Evolutionary conservation across 2,797 vertebrate species (phyloP), one percentile per base, ranked within the genome.

Genomic region (Sciurus carolinensis): DNA sequence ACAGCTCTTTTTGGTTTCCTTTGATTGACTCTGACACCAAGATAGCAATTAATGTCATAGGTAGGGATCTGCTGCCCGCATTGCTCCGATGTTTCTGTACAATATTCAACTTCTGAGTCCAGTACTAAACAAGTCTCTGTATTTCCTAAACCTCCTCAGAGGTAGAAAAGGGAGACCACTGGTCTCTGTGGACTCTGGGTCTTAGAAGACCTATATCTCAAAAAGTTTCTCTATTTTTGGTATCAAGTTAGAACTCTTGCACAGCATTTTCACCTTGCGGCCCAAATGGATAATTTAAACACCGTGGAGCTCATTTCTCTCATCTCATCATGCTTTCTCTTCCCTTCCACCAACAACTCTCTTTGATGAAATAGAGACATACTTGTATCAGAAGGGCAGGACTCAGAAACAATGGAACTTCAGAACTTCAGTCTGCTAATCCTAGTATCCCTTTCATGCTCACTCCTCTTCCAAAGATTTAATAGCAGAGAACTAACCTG

Each of bases 371-470:
- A 67, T 13, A 39, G 30, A 93, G 64, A 94, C 57, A 87, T 52
- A 59, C 42, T 69, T 87, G 7, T 66, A 80, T 93, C 42, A 84
- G 84, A 96, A 91, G n/a, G 76, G 26, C 30, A 91, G 67, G 39
- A 90, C 30, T 94, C 71, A 94, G 66, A 95, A 96, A 94, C 69
- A 95, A 80, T 59, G 59, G 69, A 69, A 57, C 30, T 92, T 95
- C 64, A 95, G 91, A 94, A 90, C n/a, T 75, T 84, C 52, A 75
- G 42, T 87, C 54, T 95, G 73, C 50, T 87, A 44, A 86, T 94
- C 59, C 36, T 95, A 85, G 84, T 59, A 88, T 44, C 26, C 1
- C 71, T 93, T 94, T 96, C 44, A 90, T 88, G 73, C 57, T 88
- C 36, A 75, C 33, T 95, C 50, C 28, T 72, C 52, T 92, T 93